phyloP scores from a whole-genome alignment of 1,140 invertebrate genomes.

The Atta cephalotes region DNA sequence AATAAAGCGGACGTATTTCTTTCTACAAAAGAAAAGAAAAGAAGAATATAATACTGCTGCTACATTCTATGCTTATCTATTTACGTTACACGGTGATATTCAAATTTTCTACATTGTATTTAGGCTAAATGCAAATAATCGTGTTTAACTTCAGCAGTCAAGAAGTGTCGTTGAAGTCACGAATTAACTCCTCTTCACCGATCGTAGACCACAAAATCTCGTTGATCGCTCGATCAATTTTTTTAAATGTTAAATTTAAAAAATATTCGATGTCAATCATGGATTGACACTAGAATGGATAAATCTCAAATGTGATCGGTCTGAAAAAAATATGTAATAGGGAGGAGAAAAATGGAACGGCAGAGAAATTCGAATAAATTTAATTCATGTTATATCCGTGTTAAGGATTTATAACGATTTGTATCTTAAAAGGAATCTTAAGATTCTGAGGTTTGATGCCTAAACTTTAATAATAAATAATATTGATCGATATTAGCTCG shows the following conservation, averaged over 20 bases:
- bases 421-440: not conserved
- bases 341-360: constrained; percentile 24
- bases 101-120: constrained; percentile 54
- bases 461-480: constrained; percentile 9
- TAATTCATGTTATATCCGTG: not conserved
- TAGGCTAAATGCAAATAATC: constrained; percentile 52
- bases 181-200: constrained; percentile 56
- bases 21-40: not conserved
- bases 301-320: constrained; percentile 53
- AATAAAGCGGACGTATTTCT: constrained; percentile 8
- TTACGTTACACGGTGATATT: constrained; percentile 44
- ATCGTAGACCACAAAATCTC: constrained; percentile 39
- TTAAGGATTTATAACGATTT: not conserved
- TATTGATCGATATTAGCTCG: not conserved
- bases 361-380: not conserved
- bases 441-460: not conserved
- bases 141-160: constrained; percentile 52
- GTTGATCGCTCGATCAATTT: constrained; percentile 29
- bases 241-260: not conserved
- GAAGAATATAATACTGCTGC: not conserved
- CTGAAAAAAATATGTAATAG: constrained; percentile 12
- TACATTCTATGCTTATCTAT: constrained; percentile 9
- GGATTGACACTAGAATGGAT: constrained; percentile 10
- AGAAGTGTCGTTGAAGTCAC: constrained; percentile 44
- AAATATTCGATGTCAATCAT: not conserved